A percentile compares a stretch with the other conserved stretches of the same genome.
These are phyloP conservation scores for Paradoxurus hermaphroditus DNA, from an alignment of 2,113 vertebrate genomes.

Conservation along the genomic window DNA sequence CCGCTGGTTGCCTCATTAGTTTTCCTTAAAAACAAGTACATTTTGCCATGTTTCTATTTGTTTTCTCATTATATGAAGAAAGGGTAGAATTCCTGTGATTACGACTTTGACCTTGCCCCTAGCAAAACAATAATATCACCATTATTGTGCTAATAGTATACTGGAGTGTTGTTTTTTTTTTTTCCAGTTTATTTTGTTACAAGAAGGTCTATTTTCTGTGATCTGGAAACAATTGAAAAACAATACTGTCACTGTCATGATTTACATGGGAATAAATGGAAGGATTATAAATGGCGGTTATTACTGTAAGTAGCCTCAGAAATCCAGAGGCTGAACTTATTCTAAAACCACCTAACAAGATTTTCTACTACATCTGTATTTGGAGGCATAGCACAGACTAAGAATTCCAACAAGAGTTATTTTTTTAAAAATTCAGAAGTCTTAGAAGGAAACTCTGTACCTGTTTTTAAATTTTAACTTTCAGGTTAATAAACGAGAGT, in stretches of 20 bases:
- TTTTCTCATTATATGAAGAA: background rate
- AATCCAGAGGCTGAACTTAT: background rate
- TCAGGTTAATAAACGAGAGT: background rate
- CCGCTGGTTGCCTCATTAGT: background rate
- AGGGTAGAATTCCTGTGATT: background rate
- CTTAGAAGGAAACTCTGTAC: background rate
- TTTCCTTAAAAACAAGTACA: background rate
- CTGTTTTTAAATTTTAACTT: background rate
- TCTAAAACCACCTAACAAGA: background rate
- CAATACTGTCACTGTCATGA: background rate
- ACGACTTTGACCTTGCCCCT: background rate
- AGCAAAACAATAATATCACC: background rate
- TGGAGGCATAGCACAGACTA: background rate
- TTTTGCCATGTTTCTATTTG: background rate
- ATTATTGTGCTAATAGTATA: background rate
- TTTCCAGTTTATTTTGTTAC: background rate
- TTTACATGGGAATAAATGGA: background rate
- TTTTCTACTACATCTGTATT: background rate
- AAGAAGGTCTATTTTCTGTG: background rate
- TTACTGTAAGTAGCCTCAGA: background rate
- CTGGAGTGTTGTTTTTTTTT: background rate
- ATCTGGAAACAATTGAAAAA: background rate
- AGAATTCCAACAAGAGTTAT: slow-evolving; percentile 1
- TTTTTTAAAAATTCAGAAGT: background rate
- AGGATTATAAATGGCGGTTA: background rate